Base-by-base conservation (phyloP, 1,140 invertebrate species). In the Chlorops oryzae region DNA sequence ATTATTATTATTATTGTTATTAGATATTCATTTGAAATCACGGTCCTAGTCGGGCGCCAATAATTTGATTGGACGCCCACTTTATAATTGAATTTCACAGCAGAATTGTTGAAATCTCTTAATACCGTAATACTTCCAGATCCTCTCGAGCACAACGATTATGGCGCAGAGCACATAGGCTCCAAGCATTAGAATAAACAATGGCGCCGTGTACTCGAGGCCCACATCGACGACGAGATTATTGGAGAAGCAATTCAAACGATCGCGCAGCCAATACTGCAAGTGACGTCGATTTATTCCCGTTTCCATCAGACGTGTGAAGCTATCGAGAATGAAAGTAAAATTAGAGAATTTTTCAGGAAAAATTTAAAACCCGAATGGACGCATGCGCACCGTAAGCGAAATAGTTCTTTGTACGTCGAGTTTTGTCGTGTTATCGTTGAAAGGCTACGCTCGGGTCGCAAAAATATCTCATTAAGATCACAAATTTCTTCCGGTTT, bases 171-270 rank as follows among this genome's bases (percentile, higher is more conserved):
- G 38, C n/a, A 59, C 34, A 24, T 64, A 65, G 37, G 56, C 54
- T 21, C 51, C 56, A 41, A 62, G 34, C 39, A 69, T 43, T 59
- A 69, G 63, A 17, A 69, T 56, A 41, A 70, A 65, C n/a, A 70
- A 51, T 0, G 67, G 64, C 1, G 63, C 67, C 38, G 67, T 58
- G 39, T 70, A 70, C 21, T 70, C 67, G 59, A 70, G 62, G 43
- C 67, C 65, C 20, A 70, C 67, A 35, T 52, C 63, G 23, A 67
- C 60, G 13, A 68, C 55, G 50, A 59, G 61, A 25, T 58, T 68
- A 46, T 61, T 58, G 3, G 67, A 53, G 46, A 55, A 63, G 32
- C 67, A 70, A n/a, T 59, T 58, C 5, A 70, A 38, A 40, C 59
- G 59, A 43, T 55, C 55, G 44, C 55, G 59, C 3, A 58, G 47